Base-by-base conservation (phyloP, 1,140 invertebrate species). In the Asobara japonica region DNA sequence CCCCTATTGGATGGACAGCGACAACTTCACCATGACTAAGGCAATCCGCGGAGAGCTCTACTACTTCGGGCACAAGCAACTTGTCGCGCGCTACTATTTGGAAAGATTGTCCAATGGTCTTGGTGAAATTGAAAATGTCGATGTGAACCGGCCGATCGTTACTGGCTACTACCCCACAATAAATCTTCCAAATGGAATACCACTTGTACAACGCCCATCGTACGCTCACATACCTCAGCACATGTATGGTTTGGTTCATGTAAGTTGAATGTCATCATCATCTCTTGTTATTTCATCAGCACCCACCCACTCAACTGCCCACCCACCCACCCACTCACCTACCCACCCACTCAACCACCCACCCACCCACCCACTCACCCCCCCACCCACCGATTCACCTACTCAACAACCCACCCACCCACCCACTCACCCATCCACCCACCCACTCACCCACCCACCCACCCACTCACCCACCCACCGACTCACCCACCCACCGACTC, bases 91-190 rank as follows among this genome's bases (percentile, higher is more conserved):
- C 75, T 94, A 93, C 83, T 90, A 93, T 73, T 80, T 93, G 79
- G 92, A 94, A 82, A 89, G 92, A 77, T 77, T 93, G 30, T 90
- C 91, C 5, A 90, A 92, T 72, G 89, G 88, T 33, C 78, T 91
- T 16, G 90, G 89, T 25, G 89, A 91, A 72, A 89, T 93, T 68
- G 86, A 89, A 7, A 82, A 87, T 10, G 83, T 92, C 74, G 88
- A 89, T 72, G 88, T 87, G 75, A 80, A 89, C 69, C 77, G 81
- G 33, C 85, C 89, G 1, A 85, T 92, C 41, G 76, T 89, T 33
- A 85, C 89, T 60, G 92, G 92, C 27, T 93, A 91, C 78, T 84
- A 89, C 38, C 91, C 92, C 70, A 89, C 89, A 41, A 86, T 94
- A 75, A 83, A 88, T 13, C 89, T 92, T 76, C 88, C 88, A 41